Conservation (phyloP, 2,888 invertebrate genomes). For the Balanococcus diminutus region DNA sequence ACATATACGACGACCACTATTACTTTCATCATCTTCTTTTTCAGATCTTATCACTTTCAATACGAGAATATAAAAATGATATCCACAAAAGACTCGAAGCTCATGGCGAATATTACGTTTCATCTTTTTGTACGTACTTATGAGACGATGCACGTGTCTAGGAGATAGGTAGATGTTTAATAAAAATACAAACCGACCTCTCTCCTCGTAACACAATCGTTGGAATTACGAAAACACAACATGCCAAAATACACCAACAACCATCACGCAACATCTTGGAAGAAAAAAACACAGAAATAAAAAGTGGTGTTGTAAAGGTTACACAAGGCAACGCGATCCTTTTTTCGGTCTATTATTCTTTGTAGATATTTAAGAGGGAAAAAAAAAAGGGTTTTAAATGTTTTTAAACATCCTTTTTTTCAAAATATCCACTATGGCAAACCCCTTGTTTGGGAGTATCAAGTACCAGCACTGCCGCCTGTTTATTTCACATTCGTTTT, state of each 20-base stretch:
- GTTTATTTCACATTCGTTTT: too few species aligned
- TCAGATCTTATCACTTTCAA: conserved; percentile 28
- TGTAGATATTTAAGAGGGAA: neutral
- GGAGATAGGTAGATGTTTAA: neutral
- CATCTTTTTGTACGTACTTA: neutral
- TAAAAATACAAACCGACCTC: neutral
- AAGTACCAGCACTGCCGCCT: too few species aligned
- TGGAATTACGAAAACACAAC: neutral
- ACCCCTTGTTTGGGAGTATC: too few species aligned
- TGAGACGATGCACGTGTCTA: neutral
- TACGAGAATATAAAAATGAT: neutral
- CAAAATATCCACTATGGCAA: too few species aligned
- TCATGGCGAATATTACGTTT: neutral
- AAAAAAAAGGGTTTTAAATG: neutral
- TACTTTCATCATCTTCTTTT: neutral
- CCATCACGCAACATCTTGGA: neutral
- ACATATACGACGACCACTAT: neutral
- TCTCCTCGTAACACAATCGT: neutral
- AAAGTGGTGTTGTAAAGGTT: neutral
- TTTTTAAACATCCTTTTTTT: neutral
- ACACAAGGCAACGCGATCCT: neutral
- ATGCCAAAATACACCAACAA: neutral
- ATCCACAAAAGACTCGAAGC: neutral
- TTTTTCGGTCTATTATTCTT: neutral
- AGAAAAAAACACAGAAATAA: too few species aligned